Evolutionary conservation across 2,797 vertebrate genomes (phyloP), one percentile per base, ranked within the genome.

Genomic region (Heterohyrax brucei): DNA sequence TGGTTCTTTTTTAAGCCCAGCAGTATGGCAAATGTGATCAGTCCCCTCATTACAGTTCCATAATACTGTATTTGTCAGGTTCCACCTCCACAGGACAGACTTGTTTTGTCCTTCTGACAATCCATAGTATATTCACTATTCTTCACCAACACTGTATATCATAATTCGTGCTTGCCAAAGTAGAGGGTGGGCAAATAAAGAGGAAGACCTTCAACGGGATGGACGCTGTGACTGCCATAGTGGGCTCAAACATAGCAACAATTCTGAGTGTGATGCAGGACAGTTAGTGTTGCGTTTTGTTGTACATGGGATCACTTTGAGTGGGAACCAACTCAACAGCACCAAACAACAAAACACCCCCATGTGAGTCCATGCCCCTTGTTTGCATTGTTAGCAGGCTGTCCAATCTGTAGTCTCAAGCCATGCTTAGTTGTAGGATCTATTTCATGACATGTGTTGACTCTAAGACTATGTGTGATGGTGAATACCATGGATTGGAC

Each of bases 371-470:
- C 70, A 39, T 39, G 70, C 4, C 9, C 70, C 33, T 30, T 30
- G 1, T 66, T 30, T 66, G 28, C 64, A 66, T 30, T 30, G 28
- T 10, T 28, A 66, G 28, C 64, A 66, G 13, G 28, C 64, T 66
- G 26, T 12, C 64, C 33, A 39, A 5, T 44, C 87, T 81, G 30
- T 21, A 16, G 59, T 89, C 53, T 73, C 46, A 0, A 24, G 61
- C 88, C 9, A 0, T 7, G 19, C 75, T 70, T 66, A 50, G n/a
- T 80, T 62, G 3, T 68, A 81, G 91, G 93, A 95, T 96, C 91
- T 95, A 92, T 81, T 87, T 78, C 91, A 93, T 5, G 61, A 64
- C 93, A 66, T 85, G 85, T 96, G 92, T 96, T 89, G 86, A 50
- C 96, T 30, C 85, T 70, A 39, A 39, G 92, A 84, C 68, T 96